These are phyloP conservation scores for Platycheirus albimanus DNA, from an alignment of 2,888 invertebrate genomes.

Conservation along the genomic window DNA sequence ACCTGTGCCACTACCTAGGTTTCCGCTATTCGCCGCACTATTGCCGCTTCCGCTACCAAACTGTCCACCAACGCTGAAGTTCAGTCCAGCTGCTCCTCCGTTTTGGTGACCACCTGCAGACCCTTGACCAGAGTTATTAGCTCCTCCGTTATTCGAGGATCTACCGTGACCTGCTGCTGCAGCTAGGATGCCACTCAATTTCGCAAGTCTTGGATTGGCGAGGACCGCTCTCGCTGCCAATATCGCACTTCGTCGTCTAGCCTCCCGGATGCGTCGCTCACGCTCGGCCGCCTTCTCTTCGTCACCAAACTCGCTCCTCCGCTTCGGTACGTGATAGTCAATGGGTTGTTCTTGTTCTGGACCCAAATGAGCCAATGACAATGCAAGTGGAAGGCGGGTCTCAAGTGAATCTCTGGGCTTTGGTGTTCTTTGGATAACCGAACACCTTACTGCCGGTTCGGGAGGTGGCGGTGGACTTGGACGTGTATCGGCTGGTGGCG, in stretches of 20 bases:
- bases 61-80: conserved; percentile 77
- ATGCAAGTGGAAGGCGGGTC: conserved; percentile 84
- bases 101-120: conserved; percentile 82
- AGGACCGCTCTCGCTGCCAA: conserved; percentile 83
- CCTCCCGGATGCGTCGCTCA: conserved; percentile 87
- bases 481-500: conserved; percentile 83
- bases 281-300: conserved; percentile 81
- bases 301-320: conserved; percentile 84
- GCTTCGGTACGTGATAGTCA: conserved; percentile 93
- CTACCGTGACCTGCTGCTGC: conserved; percentile 93
- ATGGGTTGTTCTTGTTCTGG: conserved; percentile 94
- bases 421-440: conserved; percentile 93
- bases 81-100: conserved; percentile 76
- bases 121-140: conserved; percentile 80
- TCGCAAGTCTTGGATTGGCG: conserved; percentile 82
- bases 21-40: conserved; percentile 82
- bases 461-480: conserved; percentile 86
- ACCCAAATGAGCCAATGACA: conserved; percentile 83
- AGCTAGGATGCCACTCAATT: conserved; percentile 86
- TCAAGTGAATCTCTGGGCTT: conserved; percentile 80
- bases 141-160: conserved; percentile 84
- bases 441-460: conserved; percentile 88
- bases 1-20: conserved; percentile 86
- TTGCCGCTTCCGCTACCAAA: conserved; percentile 79
- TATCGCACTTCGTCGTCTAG: conserved; percentile 87